Evolutionary conservation across 2,888 invertebrate genomes (phyloP), one percentile per base, ranked within the genome.

Genomic region (Zootermopsis nevadensis): DNA sequence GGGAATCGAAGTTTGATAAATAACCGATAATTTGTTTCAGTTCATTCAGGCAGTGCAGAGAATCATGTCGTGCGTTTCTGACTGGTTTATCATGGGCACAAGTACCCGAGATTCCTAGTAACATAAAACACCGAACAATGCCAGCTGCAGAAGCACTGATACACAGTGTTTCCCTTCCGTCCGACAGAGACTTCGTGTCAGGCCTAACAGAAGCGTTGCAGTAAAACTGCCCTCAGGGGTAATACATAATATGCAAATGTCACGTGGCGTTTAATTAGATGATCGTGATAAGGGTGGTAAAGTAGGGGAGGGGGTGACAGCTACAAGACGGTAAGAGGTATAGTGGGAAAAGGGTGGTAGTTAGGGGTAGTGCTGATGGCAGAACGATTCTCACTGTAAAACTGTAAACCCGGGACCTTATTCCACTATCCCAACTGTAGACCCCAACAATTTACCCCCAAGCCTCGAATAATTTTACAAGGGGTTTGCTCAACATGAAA

Each of bases 181-280:
- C 69, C 10, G 15, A 19, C 67, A 30, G 27, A 31, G 67, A 35
- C 22, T 72, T 72, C 19, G 30, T 42, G 76, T 27, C n/a, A n/a
- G n/a, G n/a, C n/a, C n/a, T 76, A 76, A 72, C 72, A 72, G 72
- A 30, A 7, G 72, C 72, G n/a, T 8, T 53, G 33, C 55, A 33
- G 66, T 55, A 79, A 79, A 83, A 84, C 83, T 81, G 80, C 84
- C 80, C 84, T 67, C 84, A 55, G 22, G 84, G 84, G 84, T 84
- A 84, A 84, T 84, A 83, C 84, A 84, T 84, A 81, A 84, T 84
- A 84, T 84, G 84, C 84, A 84, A 84, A 84, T 84, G 84, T 84
- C 83, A 84, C 69, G 84, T 55, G 74, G 81, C 81, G 83, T 84
- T 84, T 84, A 84, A 84, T 84, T 83, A 84, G 84, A 84, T 84